Percentiles rank a stretch among this genome's conserved stretches.
These are phyloP conservation scores for Leucoma salicis DNA, from an alignment of 2,888 invertebrate genomes.

Conservation along the genomic window DNA sequence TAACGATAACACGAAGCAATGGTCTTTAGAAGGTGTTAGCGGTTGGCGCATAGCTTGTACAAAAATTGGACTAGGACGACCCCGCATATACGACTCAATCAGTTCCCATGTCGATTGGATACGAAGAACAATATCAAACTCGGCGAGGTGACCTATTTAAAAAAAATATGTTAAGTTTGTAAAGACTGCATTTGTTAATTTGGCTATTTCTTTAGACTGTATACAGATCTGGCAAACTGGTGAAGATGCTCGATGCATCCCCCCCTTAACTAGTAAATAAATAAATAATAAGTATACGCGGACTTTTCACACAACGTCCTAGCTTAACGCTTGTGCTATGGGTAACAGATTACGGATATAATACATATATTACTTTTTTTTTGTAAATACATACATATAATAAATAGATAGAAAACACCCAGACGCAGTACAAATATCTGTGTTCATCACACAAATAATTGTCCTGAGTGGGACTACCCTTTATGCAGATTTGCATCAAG, in stretches of 20 bases:
- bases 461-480: no score
- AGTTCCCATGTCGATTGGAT: slow-evolving; percentile 94
- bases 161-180: not conserved
- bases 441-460: no score
- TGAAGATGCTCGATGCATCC: slow-evolving; percentile 5
- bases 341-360: no score
- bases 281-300: not conserved
- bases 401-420: no score
- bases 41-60: slow-evolving; percentile 94
- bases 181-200: slow-evolving; percentile 9
- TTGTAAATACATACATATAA: no score
- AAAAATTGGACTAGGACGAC: slow-evolving; percentile 88
- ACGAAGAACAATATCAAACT: slow-evolving; percentile 85
- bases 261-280: slow-evolving; percentile 1
- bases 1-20: slow-evolving; percentile 85
- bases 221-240: slow-evolving; percentile 9
- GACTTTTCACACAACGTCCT: no score
- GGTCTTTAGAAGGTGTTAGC: slow-evolving; percentile 91
- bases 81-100: slow-evolving; percentile 91
- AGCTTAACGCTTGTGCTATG: no score
- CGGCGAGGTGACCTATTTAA: slow-evolving; percentile 62
- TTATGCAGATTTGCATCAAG: no score
- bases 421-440: no score
- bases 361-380: no score
- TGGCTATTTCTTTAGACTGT: not conserved